These are phyloP conservation scores for Dallia pectoralis DNA, from an alignment of 2,797 vertebrate genomes.

Conservation along the genomic window DNA sequence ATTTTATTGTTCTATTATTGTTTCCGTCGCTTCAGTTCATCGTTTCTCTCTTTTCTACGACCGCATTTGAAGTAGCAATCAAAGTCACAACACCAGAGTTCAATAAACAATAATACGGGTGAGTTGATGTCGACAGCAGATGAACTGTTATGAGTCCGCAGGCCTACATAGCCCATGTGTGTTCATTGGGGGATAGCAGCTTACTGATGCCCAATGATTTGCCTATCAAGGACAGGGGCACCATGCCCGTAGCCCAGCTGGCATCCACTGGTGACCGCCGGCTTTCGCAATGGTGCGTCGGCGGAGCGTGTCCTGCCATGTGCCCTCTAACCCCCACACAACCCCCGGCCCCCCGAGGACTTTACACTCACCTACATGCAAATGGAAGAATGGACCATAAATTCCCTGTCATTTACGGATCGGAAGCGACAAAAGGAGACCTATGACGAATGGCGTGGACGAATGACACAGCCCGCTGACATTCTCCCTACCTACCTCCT, in stretches of 20 bases:
- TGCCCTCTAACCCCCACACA: background rate
- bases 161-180: conserved; percentile 32
- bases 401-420: conserved; percentile 49
- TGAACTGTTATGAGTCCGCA: conserved; percentile 46
- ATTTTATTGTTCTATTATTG: too few species aligned
- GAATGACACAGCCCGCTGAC: conserved; percentile 43
- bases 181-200: conserved; percentile 32
- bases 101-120: conserved; percentile 12
- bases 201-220: conserved; percentile 30
- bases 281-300: background rate
- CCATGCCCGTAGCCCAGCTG: conserved; percentile 47
- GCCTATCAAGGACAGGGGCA: conserved; percentile 41
- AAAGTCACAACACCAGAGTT: conserved; percentile 46
- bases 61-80: conserved; percentile 30
- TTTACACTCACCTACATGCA: background rate
- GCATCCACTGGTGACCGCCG: conserved; percentile 29
- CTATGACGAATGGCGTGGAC: conserved; percentile 64
- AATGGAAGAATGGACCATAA: conserved; percentile 30
- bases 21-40: too few species aligned
- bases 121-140: conserved; percentile 63
- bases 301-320: background rate
- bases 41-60: background rate
- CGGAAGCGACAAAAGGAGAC: conserved; percentile 52
- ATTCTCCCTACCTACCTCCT: conserved; percentile 18
- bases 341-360: background rate